These are phyloP conservation scores for Apamea monoglypha DNA, from an alignment of 2,888 invertebrate species.

Conservation along the genomic window DNA sequence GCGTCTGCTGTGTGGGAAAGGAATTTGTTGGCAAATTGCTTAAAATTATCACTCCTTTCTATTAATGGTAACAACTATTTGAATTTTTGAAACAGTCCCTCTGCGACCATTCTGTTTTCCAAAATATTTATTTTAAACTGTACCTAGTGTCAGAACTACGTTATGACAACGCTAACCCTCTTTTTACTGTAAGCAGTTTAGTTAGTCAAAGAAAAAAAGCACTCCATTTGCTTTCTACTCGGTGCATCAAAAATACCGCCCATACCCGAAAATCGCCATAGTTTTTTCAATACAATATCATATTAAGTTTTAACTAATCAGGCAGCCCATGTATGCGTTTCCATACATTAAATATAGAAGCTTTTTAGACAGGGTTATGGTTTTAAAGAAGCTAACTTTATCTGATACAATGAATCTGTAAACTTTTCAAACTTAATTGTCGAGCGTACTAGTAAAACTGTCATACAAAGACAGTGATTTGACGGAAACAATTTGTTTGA, in stretches of 20 bases:
- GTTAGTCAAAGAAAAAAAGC: background rate
- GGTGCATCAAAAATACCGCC: background rate
- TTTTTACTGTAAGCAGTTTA: background rate
- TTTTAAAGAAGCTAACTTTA: background rate
- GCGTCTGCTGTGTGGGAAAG: too few species aligned
- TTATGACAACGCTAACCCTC: background rate
- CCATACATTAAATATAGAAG: background rate
- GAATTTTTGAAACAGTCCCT: background rate
- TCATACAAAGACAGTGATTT: background rate
- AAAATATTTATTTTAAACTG: background rate
- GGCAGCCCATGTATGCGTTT: background rate
- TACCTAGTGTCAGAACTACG: background rate
- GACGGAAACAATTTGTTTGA: background rate
- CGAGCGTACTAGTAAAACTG: background rate
- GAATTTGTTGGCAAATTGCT: background rate
- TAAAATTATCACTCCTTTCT: background rate
- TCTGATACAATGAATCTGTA: background rate
- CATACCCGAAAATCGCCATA: background rate
- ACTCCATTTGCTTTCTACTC: slow-evolving; percentile 27
- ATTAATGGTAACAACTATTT: background rate
- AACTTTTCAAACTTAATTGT: background rate
- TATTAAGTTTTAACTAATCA: background rate
- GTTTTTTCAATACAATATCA: background rate
- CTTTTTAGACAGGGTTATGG: background rate
- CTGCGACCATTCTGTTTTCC: too few species aligned